Evolutionary conservation across 2,888 invertebrate species (phyloP).

Genomic region (Miltochrista miniata): DNA sequence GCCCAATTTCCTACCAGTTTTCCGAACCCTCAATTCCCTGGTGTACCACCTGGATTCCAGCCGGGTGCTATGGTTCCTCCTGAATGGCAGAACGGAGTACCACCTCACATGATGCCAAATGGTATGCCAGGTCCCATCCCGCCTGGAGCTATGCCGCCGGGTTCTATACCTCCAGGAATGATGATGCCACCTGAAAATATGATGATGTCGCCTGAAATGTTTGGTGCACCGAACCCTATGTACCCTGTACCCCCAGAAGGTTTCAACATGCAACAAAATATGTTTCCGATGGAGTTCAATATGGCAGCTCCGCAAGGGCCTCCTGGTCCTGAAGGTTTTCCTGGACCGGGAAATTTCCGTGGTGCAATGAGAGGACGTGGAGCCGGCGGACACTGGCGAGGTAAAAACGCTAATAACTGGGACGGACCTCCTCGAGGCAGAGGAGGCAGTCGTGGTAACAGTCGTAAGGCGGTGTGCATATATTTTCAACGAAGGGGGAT

Average conservation of each 20-base stretch:
- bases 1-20: constrained; percentile 74
- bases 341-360: constrained; percentile 74
- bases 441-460: constrained; percentile 73
- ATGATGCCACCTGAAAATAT: constrained; percentile 50
- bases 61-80: constrained; percentile 63
- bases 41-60: constrained; percentile 73
- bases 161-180: constrained; percentile 57
- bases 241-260: constrained; percentile 56
- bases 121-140: constrained; percentile 63
- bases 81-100: constrained; percentile 72
- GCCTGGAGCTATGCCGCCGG: constrained; percentile 59
- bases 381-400: constrained; percentile 76
- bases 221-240: constrained; percentile 39
- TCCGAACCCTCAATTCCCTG: constrained; percentile 74
- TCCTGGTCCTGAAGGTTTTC: constrained; percentile 62
- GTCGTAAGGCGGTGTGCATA: constrained; percentile 86
- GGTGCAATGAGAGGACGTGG: constrained; percentile 83
- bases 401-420: constrained; percentile 76
- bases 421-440: constrained; percentile 76
- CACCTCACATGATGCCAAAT: constrained; percentile 63
- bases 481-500: constrained; percentile 91
- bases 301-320: constrained; percentile 69
- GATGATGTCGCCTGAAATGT: constrained; percentile 70
- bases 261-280: constrained; percentile 74
- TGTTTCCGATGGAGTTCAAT: constrained; percentile 79